Evolutionary conservation across 2,797 vertebrate species (phyloP), one percentile per base, ranked within the genome.

Genomic region (Epinephelus coioides): DNA sequence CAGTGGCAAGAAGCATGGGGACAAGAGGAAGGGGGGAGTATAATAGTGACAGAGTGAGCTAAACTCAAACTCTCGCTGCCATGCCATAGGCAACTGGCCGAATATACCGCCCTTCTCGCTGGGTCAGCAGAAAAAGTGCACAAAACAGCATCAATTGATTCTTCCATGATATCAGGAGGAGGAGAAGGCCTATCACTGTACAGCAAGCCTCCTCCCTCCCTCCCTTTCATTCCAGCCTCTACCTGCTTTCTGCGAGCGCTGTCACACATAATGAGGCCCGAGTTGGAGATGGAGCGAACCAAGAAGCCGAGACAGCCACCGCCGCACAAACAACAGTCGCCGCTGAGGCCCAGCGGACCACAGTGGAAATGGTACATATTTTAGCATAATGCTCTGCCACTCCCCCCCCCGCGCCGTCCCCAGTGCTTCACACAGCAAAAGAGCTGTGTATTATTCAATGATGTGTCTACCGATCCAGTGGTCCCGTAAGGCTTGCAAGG

Each of bases 231-330:
- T 73, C 70, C 82, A 19, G 74, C 81, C 49, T 70, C 88, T 74
- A 89, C 92, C 92, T 91, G 83, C 81, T 76, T 83, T 56, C 85
- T 86, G 76, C n/a, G 77, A 89, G 75, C 43, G 54, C 89, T 94
- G 95, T 94, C 92, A 90, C 87, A 86, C 90, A 81, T 94, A 95
- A 96, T 95, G 93, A 95, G 93, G 89, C 89, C 86, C 11, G 74
- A 86, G 86, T 79, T 43, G 78, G 74, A 89, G 85, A 89, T 30
- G 79, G 74, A 81, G 78, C 53, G 63, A 86, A 79, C 88, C 78
- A 17, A 84, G 85, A 73, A 87, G 71, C 80, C 83, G 57, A 85
- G 81, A 84, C 78, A 88, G 84, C 78, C 78, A 43, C 73, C 40
- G 50, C 43, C 61, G 81, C 76, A 85, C 78, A 86, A 89, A 92